These are phyloP conservation scores for Eupsittula cactorum DNA, from an alignment of 2,113 vertebrate genomes.

Conservation along the genomic window DNA sequence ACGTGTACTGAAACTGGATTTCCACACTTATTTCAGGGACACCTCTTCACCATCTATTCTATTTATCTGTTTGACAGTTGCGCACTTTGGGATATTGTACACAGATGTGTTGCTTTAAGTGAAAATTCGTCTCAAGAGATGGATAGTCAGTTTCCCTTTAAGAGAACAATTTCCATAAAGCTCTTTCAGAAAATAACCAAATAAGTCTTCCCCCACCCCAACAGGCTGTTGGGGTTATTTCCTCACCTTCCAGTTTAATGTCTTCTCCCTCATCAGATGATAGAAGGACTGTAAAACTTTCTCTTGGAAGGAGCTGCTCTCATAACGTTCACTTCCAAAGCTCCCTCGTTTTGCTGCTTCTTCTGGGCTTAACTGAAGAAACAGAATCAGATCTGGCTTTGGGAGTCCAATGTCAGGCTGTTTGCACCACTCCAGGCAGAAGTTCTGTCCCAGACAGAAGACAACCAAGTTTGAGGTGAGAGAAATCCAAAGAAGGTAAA, in stretches of 20 bases:
- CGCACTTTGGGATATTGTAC: not conserved
- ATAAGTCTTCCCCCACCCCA: not conserved
- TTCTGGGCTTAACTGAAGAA: constrained; percentile 79
- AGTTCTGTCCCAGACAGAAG: constrained; percentile 77
- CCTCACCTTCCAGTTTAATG: constrained; percentile 91
- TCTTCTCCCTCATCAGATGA: constrained; percentile 83
- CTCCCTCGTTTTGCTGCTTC: constrained; percentile 81
- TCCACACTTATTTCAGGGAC: not conserved
- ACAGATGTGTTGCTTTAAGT: not conserved
- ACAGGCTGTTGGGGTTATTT: not conserved
- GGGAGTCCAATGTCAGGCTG: constrained; percentile 90
- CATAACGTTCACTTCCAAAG: constrained; percentile 88
- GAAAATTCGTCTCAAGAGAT: not conserved
- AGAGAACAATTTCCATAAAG: not conserved
- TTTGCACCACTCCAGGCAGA: constrained; percentile 90
- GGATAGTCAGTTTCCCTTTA: not conserved
- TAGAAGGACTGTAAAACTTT: constrained; percentile 81
- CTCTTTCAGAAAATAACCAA: not conserved
- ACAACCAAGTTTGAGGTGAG: not conserved
- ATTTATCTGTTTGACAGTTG: not conserved
- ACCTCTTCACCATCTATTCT: not conserved
- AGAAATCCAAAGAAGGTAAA: not conserved
- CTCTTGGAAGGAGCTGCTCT: constrained; percentile 83
- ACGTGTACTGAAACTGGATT: not conserved
- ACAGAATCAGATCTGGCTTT: constrained; percentile 92